Evolutionary conservation across 2,888 invertebrate genomes (phyloP).

Genomic region (Caenorhabditis sp.): DNA sequence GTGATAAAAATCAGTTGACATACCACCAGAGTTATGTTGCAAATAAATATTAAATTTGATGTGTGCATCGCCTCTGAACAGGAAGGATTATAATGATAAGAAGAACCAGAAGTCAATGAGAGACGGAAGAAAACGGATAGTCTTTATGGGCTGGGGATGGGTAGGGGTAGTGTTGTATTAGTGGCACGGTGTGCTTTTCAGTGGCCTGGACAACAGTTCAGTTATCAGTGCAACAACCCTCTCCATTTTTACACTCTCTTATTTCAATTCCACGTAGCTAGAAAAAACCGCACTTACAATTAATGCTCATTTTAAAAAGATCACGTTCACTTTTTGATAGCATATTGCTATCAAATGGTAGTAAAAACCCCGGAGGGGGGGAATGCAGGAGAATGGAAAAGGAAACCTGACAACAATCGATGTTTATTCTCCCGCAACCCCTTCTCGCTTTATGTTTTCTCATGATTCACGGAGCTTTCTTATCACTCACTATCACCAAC

Average conservation of each 20-base stretch:
- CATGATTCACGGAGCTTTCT: neutral
- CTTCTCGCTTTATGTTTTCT: conserved; percentile 9
- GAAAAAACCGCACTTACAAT: too few species aligned
- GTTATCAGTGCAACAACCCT: too few species aligned
- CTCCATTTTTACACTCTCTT: too few species aligned
- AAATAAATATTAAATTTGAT: conserved; percentile 46
- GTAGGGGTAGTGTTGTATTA: too few species aligned
- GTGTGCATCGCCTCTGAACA: conserved; percentile 48
- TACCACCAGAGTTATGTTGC: conserved; percentile 59
- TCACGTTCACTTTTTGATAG: too few species aligned
- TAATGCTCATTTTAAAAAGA: too few species aligned
- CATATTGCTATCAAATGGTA: too few species aligned
- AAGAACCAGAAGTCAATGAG: neutral
- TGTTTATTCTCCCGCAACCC: neutral
- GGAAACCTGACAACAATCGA: conserved; percentile 41
- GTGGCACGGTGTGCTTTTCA: too few species aligned
- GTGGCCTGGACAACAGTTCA: too few species aligned
- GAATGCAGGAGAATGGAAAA: neutral
- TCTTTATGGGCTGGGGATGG: too few species aligned
- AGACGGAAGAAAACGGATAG: too few species aligned
- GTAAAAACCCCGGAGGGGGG: neutral
- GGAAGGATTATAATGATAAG: neutral
- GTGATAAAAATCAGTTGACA: neutral
- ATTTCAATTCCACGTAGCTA: too few species aligned
- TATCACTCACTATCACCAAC: conserved; percentile 32